Evolutionary conservation across 2,888 invertebrate species (phyloP).

Genomic region (Drosophila koepferae): DNA sequence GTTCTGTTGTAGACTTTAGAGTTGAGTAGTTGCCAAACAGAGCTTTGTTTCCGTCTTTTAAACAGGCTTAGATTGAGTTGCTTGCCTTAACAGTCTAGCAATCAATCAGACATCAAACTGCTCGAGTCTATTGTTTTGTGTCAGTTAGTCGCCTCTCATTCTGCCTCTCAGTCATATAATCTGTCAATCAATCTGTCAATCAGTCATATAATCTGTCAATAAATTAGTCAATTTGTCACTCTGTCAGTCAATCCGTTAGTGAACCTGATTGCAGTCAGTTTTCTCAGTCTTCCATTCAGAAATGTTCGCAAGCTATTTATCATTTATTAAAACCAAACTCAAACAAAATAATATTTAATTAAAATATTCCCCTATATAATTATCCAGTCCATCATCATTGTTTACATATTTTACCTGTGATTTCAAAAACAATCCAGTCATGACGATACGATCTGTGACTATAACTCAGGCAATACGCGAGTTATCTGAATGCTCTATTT

Average conservation of each 20-base stretch:
- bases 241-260: not conserved
- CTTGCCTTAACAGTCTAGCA: not conserved
- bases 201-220: not conserved
- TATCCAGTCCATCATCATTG: not conserved
- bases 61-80: not conserved
- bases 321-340: not conserved
- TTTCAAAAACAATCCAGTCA: not conserved
- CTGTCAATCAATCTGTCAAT: not conserved
- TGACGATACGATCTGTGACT: conserved; percentile 11
- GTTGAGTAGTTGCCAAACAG: too few species aligned
- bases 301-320: not conserved
- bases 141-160: not conserved
- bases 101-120: not conserved
- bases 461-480: conserved; percentile 18
- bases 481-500: conserved; percentile 29
- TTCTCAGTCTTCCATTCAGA: too few species aligned
- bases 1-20: not conserved
- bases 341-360: conserved; percentile 4
- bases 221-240: not conserved
- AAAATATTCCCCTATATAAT: not conserved
- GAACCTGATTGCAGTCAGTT: not conserved
- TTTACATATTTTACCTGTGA: not conserved
- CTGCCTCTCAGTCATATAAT: not conserved
- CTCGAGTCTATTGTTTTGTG: not conserved
- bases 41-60: not conserved